phyloP scores from a whole-genome alignment of 2,113 vertebrate species.

The Crotalus viridis region DNA sequence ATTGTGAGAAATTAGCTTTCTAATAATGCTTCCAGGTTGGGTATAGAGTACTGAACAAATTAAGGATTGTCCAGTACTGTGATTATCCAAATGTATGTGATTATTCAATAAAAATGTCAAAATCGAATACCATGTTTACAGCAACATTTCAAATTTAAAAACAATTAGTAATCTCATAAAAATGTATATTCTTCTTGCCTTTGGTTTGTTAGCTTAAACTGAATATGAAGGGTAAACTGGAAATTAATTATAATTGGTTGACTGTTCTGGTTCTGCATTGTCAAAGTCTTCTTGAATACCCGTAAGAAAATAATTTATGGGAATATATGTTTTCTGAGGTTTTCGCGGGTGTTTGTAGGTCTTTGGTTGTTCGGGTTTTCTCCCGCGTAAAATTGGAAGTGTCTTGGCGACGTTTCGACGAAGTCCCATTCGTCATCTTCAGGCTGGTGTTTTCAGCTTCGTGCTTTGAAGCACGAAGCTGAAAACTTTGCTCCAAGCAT shows the following conservation, averaged over 20 bases:
- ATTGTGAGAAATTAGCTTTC: conserved; percentile 34
- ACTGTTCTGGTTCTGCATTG: not conserved
- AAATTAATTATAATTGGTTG: not conserved
- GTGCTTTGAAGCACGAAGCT: too few species aligned
- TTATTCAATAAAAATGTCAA: conserved; percentile 39
- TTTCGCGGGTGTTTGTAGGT: too few species aligned
- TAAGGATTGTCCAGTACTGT: conserved; percentile 11
- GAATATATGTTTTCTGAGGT: too few species aligned
- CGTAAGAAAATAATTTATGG: too few species aligned
- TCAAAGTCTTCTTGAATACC: not conserved
- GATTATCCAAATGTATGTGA: conserved; percentile 25
- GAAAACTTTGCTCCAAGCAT: too few species aligned
- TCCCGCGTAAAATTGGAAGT: too few species aligned
- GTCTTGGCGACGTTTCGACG: too few species aligned
- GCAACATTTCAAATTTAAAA: conserved; percentile 52
- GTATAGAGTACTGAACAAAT: conserved; percentile 47
- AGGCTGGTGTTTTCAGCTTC: too few species aligned
- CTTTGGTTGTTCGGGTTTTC: too few species aligned
- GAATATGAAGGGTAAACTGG: conserved; percentile 36
- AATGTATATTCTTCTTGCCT: conserved; percentile 38
- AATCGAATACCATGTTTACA: conserved; percentile 26
- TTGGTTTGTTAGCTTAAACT: conserved; percentile 33
- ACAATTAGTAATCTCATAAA: conserved; percentile 44
- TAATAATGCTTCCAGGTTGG: conserved; percentile 1
- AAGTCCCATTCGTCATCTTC: too few species aligned